Evolutionary conservation across 2,888 invertebrate genomes (phyloP), one percentile per base, ranked within the genome.

Genomic region (Diabrotica balteata): DNA sequence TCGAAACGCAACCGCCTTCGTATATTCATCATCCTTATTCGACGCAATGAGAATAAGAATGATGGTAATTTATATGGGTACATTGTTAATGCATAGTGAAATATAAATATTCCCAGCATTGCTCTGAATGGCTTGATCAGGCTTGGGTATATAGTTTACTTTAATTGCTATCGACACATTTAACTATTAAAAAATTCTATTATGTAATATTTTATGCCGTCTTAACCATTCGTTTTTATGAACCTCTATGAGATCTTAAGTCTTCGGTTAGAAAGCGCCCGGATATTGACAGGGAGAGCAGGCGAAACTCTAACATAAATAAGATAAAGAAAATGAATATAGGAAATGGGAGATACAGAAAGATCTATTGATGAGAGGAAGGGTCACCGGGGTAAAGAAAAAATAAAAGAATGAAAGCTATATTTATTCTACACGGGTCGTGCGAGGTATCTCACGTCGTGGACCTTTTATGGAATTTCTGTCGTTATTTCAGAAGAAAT

Each of bases 301-400:
- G 87, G 87, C 87, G 87, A 86, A 86, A 77, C 77, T 78, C 76
- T 75, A 74, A 75, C 78, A 76, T 64, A 80, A 80, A 80, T 80
- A 79, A 81, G 80, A 81, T 80, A 80, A 81, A 85, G 85, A 86
- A 85, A 84, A 86, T 84, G 86, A 86, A 87, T 86, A 84, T 73
- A 75, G 74, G 70, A 67, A 72, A 73, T 67, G 70, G 68, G 66
- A 64, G 58, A 64, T 64, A 64, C 64, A 52, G 64, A 59, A 64
- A 52, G 70, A 63, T 64, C 64, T 59, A 63, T 59, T 59, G 62
- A 67, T 59, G 67, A 63, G 63, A 59, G 47, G 54, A 61, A 63
- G 64, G 65, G 64, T 68, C 68, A 63, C 63, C 68, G 66, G 54
- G 52, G 68, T 63, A 67, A 59, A 62, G 54, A 67, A 67, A 67